Conservation (phyloP, 1,140 invertebrate species). For the Campoletis sonorensis region DNA sequence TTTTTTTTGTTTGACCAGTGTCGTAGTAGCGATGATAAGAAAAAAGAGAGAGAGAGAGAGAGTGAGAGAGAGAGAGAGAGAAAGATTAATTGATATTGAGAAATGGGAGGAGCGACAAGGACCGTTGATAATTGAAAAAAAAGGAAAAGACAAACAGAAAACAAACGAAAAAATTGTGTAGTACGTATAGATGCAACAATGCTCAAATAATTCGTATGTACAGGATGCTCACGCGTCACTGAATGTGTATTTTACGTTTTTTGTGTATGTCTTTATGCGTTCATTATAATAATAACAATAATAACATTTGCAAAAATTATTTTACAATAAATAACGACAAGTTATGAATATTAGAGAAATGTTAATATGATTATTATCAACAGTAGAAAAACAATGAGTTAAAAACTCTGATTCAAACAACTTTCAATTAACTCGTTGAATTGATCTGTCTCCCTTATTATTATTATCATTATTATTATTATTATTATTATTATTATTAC, state of each 20-base stretch:
- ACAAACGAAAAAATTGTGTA: conserved; percentile 74
- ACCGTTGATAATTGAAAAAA: conserved; percentile 74
- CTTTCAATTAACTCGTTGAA: no score
- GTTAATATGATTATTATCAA: no score
- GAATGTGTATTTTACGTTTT: conserved; percentile 27
- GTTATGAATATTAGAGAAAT: no score
- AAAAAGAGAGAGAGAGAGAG: conserved; percentile 48
- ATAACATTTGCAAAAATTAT: not conserved
- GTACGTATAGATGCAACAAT: conserved; percentile 74
- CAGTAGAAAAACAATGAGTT: no score
- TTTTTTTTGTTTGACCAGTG: conserved; percentile 38
- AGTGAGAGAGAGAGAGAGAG: conserved; percentile 51
- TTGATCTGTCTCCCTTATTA: no score
- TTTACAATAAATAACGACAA: no score
- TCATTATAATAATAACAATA: conserved; percentile 20
- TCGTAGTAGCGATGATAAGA: conserved; percentile 33
- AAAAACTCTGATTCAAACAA: no score
- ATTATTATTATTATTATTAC: no score
- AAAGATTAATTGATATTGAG: conserved; percentile 50
- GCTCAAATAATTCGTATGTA: conserved; percentile 63
- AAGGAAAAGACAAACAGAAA: conserved; percentile 75
- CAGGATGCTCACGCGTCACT: conserved; percentile 39
- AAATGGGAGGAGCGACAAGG: conserved; percentile 54
- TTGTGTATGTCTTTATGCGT: conserved; percentile 42
- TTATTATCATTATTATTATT: no score